phyloP scores from a whole-genome alignment of 2,797 vertebrate species.

The Sebastes hubbsi region DNA sequence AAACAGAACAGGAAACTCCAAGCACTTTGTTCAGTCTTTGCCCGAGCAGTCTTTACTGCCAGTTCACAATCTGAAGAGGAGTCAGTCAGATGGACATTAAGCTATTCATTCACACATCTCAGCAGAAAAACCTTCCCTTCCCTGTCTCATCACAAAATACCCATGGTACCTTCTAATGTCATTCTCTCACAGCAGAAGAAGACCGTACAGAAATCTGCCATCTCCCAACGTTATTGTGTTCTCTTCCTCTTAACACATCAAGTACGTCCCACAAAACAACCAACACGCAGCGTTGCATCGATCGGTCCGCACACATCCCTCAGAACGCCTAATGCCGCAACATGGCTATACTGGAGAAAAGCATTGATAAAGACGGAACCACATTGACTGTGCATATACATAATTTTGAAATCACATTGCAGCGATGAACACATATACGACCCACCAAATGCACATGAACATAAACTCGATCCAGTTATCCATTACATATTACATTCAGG shows the following conservation, averaged over 20 bases:
- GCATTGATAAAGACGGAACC: constrained; percentile 69
- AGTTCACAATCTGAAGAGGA: constrained; percentile 29
- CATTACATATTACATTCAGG: constrained; percentile 80
- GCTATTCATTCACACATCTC: constrained; percentile 29
- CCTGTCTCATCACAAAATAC: constrained; percentile 24
- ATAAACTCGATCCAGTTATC: constrained; percentile 69
- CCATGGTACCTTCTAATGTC: constrained; percentile 27
- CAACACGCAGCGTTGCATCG: constrained; percentile 7
- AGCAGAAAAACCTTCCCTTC: constrained; percentile 21
- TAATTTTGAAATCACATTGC: constrained; percentile 67
- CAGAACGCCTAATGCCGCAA: constrained; percentile 39
- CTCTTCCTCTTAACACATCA: constrained; percentile 24
- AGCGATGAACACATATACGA: constrained; percentile 74
- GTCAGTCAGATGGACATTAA: constrained; percentile 49
- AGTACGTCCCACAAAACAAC: constrained; percentile 43
- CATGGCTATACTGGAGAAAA: constrained; percentile 64
- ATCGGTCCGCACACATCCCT: constrained; percentile 24
- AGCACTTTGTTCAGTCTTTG: constrained; percentile 53
- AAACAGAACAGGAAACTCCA: constrained; percentile 30
- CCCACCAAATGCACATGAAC: constrained; percentile 66
- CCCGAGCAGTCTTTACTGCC: constrained; percentile 39
- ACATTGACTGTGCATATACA: constrained; percentile 72
- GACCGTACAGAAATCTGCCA: constrained; percentile 16
- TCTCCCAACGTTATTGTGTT: neutral
- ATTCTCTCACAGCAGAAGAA: neutral